Conservation (phyloP, 2,797 vertebrate species). For the Phaenicophaeus curvirostris region DNA sequence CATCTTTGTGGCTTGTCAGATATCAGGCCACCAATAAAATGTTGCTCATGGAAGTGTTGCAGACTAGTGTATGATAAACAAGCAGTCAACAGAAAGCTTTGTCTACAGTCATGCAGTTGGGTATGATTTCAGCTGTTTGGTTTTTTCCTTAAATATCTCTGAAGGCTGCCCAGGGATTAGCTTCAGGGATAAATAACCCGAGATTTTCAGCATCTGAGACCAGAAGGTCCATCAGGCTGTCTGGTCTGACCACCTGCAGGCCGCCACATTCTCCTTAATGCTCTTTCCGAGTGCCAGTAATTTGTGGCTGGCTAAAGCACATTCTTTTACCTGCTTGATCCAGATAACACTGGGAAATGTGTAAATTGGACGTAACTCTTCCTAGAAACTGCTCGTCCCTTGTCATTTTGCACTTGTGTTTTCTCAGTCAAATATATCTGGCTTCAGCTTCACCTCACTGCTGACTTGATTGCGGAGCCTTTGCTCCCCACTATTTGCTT, state of each 20-base stretch:
- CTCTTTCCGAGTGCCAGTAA: neutral
- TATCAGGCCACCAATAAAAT: neutral
- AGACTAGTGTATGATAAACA: neutral
- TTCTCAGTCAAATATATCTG: neutral
- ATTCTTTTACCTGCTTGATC: neutral
- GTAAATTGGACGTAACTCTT: neutral
- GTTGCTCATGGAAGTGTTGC: neutral
- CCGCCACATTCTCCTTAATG: neutral
- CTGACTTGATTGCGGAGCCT: neutral
- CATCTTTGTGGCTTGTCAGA: fast-evolving
- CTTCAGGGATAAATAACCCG: neutral
- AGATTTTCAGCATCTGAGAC: neutral
- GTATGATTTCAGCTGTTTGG: neutral
- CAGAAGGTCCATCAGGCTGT: neutral
- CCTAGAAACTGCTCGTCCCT: neutral
- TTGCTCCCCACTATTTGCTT: neutral
- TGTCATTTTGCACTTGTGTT: fast-evolving
- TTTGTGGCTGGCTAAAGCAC: neutral
- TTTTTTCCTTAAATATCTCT: neutral
- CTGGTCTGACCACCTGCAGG: neutral
- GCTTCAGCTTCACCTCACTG: neutral
- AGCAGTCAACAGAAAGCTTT: neutral
- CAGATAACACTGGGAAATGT: neutral
- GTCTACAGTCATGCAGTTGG: neutral
- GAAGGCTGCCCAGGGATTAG: neutral